Evolutionary conservation across 2,888 invertebrate genomes (phyloP), one percentile per base, ranked within the genome.

Genomic region (Drosophila formosana): DNA sequence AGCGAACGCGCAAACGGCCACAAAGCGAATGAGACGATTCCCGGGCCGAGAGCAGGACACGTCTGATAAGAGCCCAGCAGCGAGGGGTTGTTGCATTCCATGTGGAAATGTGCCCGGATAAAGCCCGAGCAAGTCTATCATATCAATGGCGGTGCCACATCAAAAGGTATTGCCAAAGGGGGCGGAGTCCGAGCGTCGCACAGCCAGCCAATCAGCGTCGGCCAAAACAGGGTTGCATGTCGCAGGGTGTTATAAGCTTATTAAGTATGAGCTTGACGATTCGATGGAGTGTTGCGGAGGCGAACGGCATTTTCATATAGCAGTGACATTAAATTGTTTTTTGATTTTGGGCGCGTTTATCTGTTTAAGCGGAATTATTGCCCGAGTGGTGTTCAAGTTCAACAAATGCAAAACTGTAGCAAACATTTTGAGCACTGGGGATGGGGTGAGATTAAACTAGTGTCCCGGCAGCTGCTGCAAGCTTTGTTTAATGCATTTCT

Each of bases 281-380:
- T 57, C 49, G 64, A 25, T 28, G 8, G 50, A 18, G 25, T 32
- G 32, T 9, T 32, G 32, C 34, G n/a, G 34, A 43, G 26, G 9
- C 11, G 18, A n/a, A 25, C 3, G 18, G 45, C 43, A 51, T 66
- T 61, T 66, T 66, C 63, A 58, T 69, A 66, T 66, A 41, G 62
- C 25, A 71, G 53, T 51, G 68, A 57, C 71, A 79, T 75, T 64
- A 64, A 85, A 88, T 83, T 80, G 80, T 67, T 78, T 63, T 80
- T 68, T 86, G 75, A 86, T 86, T 86, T 88, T 67, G 56, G 51
- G 52, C 65, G 58, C 72, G 67, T 83, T 88, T 88, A 83, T 78
- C 87, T 86, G 83, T 80, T 86, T 86, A 83, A 88, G 80, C 83
- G 83, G 88, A 86, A 86, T 82, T 88, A 88, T 82, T 82, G 86